Conservation (phyloP, 2,888 invertebrate species). For the Neocrepidodera transversa region DNA sequence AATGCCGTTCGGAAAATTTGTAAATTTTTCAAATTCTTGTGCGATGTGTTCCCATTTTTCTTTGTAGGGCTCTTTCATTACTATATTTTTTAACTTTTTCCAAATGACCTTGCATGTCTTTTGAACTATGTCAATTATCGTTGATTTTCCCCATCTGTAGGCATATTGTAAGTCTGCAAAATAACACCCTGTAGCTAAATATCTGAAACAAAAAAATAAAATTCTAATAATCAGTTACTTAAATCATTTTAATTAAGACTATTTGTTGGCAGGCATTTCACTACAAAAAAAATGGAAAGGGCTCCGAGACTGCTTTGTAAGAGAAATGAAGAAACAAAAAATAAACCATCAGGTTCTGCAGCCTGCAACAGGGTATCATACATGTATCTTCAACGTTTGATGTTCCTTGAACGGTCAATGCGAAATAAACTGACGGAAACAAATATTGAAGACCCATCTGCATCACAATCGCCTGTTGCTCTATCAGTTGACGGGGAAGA, state of each 20-base stretch:
- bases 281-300: constrained; percentile 2
- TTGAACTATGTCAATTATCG: constrained; percentile 7
- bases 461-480: no score
- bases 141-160: no score
- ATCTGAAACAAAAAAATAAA: constrained; percentile 2
- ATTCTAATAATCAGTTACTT: no score
- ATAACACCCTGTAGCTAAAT: constrained; percentile 1
- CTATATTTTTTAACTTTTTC: not conserved
- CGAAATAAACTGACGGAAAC: not conserved
- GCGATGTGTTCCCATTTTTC: no score
- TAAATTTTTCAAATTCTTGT: no score
- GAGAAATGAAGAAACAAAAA: not conserved
- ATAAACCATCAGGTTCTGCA: no score
- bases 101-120: not conserved
- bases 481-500: no score
- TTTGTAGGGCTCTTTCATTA: constrained; percentile 4
- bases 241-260: no score
- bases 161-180: no score
- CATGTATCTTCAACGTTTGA: not conserved
- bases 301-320: not conserved
- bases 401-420: not conserved
- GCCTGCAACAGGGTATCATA: not conserved
- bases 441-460: not conserved
- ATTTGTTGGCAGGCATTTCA: no score
- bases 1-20: constrained; percentile 36